phyloP scores from a whole-genome alignment of 2,113 vertebrate genomes.

The Bubalus kerabau region DNA sequence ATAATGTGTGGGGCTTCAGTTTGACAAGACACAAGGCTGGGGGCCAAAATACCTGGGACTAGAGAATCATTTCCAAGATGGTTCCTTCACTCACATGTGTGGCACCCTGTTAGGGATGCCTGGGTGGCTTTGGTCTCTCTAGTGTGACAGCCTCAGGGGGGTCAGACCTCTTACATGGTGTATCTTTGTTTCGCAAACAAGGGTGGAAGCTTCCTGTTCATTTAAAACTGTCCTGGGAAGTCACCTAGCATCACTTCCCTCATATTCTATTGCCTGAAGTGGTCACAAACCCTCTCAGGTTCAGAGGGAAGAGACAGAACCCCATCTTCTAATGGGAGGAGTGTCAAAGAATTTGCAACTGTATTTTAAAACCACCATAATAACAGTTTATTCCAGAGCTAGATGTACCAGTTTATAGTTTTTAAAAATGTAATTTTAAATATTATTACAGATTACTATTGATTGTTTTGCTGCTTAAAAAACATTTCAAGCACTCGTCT shows the following conservation, averaged over 20 bases:
- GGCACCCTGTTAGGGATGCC: not conserved
- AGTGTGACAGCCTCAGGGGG: not conserved
- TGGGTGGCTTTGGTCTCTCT: not conserved
- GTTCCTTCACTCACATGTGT: not conserved
- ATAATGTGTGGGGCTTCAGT: not conserved
- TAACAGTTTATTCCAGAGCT: not conserved
- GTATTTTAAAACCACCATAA: not conserved
- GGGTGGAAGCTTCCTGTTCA: not conserved
- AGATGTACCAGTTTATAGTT: not conserved
- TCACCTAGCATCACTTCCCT: not conserved
- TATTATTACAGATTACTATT: not conserved
- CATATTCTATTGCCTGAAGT: not conserved
- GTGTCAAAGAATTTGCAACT: not conserved
- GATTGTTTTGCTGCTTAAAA: not conserved
- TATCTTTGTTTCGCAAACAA: not conserved
- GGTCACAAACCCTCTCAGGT: not conserved
- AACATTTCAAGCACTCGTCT: not conserved
- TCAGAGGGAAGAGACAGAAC: not conserved
- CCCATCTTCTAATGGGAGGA: not conserved
- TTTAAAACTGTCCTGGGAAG: not conserved
- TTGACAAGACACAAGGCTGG: not conserved
- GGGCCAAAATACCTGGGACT: not conserved
- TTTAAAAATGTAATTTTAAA: not conserved
- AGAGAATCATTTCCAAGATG: not conserved
- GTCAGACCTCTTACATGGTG: not conserved